These are phyloP conservation scores for Drosophila barbarae DNA, from an alignment of 2,888 invertebrate genomes.

Conservation along the genomic window DNA sequence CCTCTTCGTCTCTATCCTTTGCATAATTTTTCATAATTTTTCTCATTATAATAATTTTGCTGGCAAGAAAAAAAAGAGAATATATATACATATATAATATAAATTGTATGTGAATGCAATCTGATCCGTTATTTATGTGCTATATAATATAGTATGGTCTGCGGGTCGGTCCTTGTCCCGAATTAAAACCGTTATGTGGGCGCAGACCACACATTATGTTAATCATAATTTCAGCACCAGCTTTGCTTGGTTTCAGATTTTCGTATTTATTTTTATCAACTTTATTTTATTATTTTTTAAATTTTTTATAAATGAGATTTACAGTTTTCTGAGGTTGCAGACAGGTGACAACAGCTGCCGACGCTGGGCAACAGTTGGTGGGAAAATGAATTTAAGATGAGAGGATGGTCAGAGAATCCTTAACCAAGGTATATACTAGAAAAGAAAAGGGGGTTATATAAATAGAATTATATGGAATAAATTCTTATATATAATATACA, in stretches of 20 bases:
- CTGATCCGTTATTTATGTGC: slow-evolving; percentile 67
- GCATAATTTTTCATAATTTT: slow-evolving; percentile 63
- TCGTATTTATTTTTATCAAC: background rate
- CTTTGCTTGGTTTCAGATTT: slow-evolving; percentile 1
- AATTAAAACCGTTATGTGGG: slow-evolving; percentile 71
- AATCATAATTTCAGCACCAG: slow-evolving; percentile 41
- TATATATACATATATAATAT: slow-evolving; percentile 42
- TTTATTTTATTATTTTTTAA: slow-evolving; percentile 19
- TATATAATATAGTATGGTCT: slow-evolving; percentile 48
- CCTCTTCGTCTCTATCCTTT: slow-evolving; percentile 19
- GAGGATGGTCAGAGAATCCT: background rate
- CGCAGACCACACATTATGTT: slow-evolving; percentile 71
- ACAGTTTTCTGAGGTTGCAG: slow-evolving; percentile 49
- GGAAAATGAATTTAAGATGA: slow-evolving; percentile 13
- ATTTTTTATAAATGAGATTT: slow-evolving; percentile 27
- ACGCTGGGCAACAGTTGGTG: slow-evolving; percentile 47
- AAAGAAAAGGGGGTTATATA: background rate
- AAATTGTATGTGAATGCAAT: slow-evolving; percentile 71
- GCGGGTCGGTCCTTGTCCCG: slow-evolving; percentile 54
- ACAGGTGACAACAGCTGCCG: slow-evolving; percentile 71
- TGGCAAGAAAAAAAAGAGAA: slow-evolving; percentile 43
- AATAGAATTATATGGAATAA: background rate
- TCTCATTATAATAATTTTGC: slow-evolving; percentile 65
- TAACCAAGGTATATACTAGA: background rate
- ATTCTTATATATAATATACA: background rate